Conservation (phyloP, 2,888 invertebrate species). For the Tachina grossa region DNA sequence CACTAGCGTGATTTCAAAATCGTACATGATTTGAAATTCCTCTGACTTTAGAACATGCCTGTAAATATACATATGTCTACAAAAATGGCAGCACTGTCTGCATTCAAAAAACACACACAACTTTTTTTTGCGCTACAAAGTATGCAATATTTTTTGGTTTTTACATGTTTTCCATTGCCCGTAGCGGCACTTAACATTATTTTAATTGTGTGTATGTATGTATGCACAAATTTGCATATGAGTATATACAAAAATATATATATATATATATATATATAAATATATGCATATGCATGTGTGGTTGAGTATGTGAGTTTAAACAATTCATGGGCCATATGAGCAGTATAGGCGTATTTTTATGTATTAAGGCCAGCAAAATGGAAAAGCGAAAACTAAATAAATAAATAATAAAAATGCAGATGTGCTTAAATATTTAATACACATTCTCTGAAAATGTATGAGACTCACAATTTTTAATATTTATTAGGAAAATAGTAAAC, state of each 20-base stretch:
- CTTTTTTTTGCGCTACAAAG: slow-evolving; percentile 64
- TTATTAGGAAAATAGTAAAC: slow-evolving; percentile 20
- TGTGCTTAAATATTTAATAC: slow-evolving; percentile 65
- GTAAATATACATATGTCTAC: no score
- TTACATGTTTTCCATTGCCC: slow-evolving; percentile 62
- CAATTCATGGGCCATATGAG: slow-evolving; percentile 36
- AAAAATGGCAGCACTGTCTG: slow-evolving; percentile 15
- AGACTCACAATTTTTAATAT: slow-evolving; percentile 51
- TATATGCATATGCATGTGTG: slow-evolving; percentile 12
- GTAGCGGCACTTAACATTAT: slow-evolving; percentile 70
- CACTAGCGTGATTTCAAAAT: no score
- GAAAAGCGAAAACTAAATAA: slow-evolving; percentile 40
- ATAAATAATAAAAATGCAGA: slow-evolving; percentile 56
- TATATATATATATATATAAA: neutral
- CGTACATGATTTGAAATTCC: no score
- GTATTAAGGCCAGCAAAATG: slow-evolving; percentile 67
- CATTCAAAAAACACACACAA: slow-evolving; percentile 31
- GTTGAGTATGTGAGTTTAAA: slow-evolving; percentile 19
- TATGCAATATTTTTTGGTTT: slow-evolving; percentile 63
- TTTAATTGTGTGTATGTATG: slow-evolving; percentile 57
- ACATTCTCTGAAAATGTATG: slow-evolving; percentile 29
- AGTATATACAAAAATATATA: neutral
- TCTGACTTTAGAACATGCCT: no score
- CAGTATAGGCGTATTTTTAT: slow-evolving; percentile 59
- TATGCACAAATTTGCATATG: slow-evolving; percentile 13